Percentiles rank a stretch among this genome's conserved stretches.
Conservation (phyloP, 2,888 invertebrate species). For the Catocala sponsa region DNA sequence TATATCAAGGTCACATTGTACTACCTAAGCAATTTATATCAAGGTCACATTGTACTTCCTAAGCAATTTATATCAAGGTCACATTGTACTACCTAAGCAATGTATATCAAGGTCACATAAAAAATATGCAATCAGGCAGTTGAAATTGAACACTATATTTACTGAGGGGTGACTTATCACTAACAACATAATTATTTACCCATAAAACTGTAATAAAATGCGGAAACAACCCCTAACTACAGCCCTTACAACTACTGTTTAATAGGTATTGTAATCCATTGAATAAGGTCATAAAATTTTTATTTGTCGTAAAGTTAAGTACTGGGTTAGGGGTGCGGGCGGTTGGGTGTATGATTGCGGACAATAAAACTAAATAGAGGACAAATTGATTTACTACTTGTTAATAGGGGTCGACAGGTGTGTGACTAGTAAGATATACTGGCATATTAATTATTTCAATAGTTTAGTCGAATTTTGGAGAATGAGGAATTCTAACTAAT, state of each 20-base stretch:
- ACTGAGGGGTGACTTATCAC: conserved; percentile 9
- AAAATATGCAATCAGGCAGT: not conserved
- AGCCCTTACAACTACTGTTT: conserved; percentile 48
- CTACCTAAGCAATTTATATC: too few relatives aligned
- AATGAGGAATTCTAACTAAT: too few relatives aligned
- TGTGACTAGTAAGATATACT: not conserved
- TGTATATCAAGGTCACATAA: too few relatives aligned
- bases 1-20: too few relatives aligned
- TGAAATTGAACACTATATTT: conserved; percentile 1
- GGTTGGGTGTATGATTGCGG: conserved; percentile 35
- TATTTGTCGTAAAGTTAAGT: conserved; percentile 46
- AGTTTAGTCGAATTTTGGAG: too few relatives aligned
- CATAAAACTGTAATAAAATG: conserved; percentile 38
- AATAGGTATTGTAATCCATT: conserved; percentile 44
- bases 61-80: too few relatives aligned
- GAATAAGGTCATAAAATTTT: conserved; percentile 48
- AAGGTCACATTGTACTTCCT: too few relatives aligned
- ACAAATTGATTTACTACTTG: conserved; percentile 41
- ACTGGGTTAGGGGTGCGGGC: conserved; percentile 29
- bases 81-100: too few relatives aligned
- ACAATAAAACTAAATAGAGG: conserved; percentile 37
- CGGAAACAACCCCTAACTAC: conserved; percentile 34
- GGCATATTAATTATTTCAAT: too few relatives aligned
- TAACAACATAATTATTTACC: conserved; percentile 20
- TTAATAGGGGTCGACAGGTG: conserved; percentile 22